These are phyloP conservation scores for Oryctolagus cuniculus DNA, from an alignment of 2,113 vertebrate genomes.

Conservation along the genomic window DNA sequence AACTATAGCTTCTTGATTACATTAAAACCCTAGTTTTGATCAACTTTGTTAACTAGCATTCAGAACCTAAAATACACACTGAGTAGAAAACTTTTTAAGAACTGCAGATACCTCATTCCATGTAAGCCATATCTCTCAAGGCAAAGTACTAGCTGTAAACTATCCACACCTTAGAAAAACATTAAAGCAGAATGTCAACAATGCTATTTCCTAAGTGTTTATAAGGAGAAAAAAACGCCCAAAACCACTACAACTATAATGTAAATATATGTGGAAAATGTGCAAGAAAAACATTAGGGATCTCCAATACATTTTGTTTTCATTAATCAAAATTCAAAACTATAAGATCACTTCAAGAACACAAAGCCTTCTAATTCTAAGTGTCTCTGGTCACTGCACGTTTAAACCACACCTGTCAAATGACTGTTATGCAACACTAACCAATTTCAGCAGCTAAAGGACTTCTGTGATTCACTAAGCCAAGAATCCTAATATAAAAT, in stretches of 20 bases:
- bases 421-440: neutral
- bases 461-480: neutral
- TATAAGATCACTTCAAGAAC: neutral
- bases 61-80: neutral
- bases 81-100: neutral
- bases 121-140: neutral
- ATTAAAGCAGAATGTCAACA: neutral
- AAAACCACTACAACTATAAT: neutral
- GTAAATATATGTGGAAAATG: neutral
- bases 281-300: neutral
- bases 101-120: neutral
- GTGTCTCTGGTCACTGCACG: neutral
- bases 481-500: slow-evolving; percentile 21
- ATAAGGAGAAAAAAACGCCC: neutral
- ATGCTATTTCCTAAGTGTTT: neutral
- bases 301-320: neutral
- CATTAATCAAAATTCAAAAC: neutral
- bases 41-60: slow-evolving; percentile 29
- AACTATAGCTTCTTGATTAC: neutral
- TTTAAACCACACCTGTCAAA: neutral
- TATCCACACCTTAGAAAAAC: neutral
- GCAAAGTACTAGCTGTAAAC: slow-evolving; percentile 4
- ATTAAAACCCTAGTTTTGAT: neutral
- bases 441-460: neutral
- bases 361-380: neutral